Percentiles rank a stretch among this genome's conserved stretches.
These are phyloP conservation scores for Vidua chalybeata DNA, from an alignment of 2,113 vertebrate species.

Conservation along the genomic window DNA sequence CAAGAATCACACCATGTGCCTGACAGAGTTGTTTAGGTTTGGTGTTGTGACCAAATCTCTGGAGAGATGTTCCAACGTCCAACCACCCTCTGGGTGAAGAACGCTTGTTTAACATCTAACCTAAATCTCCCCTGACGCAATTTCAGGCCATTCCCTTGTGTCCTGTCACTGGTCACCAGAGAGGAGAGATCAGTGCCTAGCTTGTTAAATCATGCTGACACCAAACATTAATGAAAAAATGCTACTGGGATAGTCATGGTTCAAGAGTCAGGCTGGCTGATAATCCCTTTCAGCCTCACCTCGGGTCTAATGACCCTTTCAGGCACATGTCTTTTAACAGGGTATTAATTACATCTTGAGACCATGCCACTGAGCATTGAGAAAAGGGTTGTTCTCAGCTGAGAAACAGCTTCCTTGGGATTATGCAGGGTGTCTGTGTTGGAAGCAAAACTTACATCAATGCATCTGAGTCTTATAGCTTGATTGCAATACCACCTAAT, in stretches of 20 bases:
- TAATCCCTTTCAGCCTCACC: neutral
- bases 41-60: neutral
- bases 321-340: neutral
- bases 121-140: neutral
- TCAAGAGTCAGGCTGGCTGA: neutral
- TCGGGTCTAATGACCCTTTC: neutral
- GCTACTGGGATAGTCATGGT: neutral
- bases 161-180: neutral
- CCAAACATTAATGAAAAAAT: neutral
- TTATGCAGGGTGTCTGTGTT: neutral
- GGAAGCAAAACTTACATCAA: neutral
- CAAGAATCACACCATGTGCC: neutral
- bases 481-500: neutral
- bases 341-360: neutral
- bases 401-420: neutral
- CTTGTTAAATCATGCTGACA: neutral
- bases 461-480: neutral
- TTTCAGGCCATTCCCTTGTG: neutral
- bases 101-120: neutral
- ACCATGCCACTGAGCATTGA: neutral
- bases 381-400: neutral
- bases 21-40: neutral
- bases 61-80: neutral
- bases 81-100: neutral
- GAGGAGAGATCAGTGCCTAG: neutral